Evolutionary conservation across 2,113 vertebrate genomes (phyloP).

Genomic region (Mesitornis unicolor): DNA sequence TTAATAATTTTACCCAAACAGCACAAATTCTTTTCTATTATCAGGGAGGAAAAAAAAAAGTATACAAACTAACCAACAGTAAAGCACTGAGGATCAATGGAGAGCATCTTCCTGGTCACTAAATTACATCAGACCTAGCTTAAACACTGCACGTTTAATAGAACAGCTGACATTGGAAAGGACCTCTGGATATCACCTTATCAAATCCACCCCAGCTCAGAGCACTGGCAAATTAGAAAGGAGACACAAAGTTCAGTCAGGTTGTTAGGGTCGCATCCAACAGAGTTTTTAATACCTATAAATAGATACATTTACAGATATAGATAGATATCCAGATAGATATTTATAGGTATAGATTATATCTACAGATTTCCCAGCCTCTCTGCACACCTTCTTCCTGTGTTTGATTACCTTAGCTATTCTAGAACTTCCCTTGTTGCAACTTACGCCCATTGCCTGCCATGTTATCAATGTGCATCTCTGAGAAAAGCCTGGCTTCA

Average conservation of each 20-base stretch:
- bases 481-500: not conserved
- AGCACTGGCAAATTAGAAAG: not conserved
- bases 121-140: not conserved
- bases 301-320: too few species aligned
- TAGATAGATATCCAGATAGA: too few species aligned
- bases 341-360: too few species aligned
- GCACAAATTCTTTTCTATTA: not conserved
- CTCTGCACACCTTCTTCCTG: not conserved
- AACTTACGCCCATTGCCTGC: not conserved
- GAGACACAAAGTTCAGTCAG: not conserved
- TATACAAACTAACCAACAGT: not conserved
- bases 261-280: not conserved
- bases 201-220: not conserved
- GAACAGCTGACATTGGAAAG: not conserved
- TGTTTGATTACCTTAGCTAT: not conserved
- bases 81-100: not conserved
- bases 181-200: not conserved
- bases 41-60: accelerated
- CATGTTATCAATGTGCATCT: not conserved
- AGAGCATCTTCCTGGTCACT: not conserved
- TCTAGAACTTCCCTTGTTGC: not conserved
- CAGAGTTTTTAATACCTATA: not conserved
- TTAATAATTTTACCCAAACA: not conserved
- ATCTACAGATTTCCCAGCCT: not conserved
- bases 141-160: not conserved